phyloP scores from a whole-genome alignment of 2,888 invertebrate species.

The Melinaea marsaeus region DNA sequence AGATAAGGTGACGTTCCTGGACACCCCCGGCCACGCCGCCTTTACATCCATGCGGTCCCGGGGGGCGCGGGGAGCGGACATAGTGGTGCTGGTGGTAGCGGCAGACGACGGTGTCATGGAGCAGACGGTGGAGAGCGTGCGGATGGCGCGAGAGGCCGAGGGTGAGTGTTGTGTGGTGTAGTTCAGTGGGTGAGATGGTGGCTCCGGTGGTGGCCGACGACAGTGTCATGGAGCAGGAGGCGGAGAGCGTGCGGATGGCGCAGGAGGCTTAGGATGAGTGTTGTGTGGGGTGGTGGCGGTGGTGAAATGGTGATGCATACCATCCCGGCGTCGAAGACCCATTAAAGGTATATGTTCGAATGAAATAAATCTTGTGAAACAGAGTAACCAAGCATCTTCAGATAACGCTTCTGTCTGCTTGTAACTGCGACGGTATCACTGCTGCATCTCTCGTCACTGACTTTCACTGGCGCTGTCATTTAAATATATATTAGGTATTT shows the following conservation, averaged over 20 bases:
- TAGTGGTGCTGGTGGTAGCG: slow-evolving; percentile 96
- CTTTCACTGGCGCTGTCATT: too few species aligned
- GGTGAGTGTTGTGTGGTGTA: slow-evolving; percentile 59
- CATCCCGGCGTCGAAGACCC: slow-evolving; percentile 47
- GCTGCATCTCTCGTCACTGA: too few species aligned
- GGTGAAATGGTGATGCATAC: slow-evolving; percentile 89
- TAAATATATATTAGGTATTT: too few species aligned
- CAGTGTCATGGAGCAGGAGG: slow-evolving; percentile 98
- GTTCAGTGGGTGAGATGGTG: slow-evolving; percentile 90
- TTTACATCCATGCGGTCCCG: slow-evolving; percentile 95
- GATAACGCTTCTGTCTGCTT: too few species aligned
- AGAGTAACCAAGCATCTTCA: too few species aligned
- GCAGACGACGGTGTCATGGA: slow-evolving; percentile 99
- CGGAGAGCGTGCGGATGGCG: slow-evolving; percentile 93
- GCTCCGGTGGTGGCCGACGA: slow-evolving; percentile 98
- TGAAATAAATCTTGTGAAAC: too few species aligned
- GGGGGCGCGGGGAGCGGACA: slow-evolving; percentile 96
- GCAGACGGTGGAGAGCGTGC: slow-evolving; percentile 95
- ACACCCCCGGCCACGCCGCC: slow-evolving; percentile 99
- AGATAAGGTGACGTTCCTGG: slow-evolving; percentile 93
- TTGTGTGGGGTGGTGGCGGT: slow-evolving; percentile 68
- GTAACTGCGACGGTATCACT: too few species aligned
- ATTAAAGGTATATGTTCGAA: too few species aligned
- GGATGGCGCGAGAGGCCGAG: slow-evolving; percentile 87
- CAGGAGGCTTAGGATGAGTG: slow-evolving; percentile 82